phyloP scores from a whole-genome alignment of 2,113 vertebrate genomes.

The Stigmatopora nigra region DNA sequence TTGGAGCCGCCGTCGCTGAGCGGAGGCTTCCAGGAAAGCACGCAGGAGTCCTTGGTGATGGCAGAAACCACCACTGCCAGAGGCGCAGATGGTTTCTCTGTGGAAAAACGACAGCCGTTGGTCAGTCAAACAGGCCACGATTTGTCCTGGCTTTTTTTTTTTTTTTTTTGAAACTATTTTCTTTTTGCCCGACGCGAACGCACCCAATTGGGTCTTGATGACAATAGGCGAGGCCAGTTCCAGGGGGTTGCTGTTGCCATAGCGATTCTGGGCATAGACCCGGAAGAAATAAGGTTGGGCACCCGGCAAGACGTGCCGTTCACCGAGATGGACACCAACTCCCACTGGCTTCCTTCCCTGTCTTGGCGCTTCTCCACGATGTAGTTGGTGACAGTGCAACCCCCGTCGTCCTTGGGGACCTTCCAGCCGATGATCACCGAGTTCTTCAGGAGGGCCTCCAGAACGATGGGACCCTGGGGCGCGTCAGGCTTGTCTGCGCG shows the following conservation, averaged over 20 bases:
- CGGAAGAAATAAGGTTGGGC: slow-evolving; percentile 92
- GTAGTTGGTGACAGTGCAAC: slow-evolving; percentile 92
- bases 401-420: slow-evolving; percentile 84
- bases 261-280: slow-evolving; percentile 91
- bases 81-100: slow-evolving; percentile 87
- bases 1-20: slow-evolving; percentile 92
- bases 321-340: slow-evolving; percentile 91
- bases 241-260: slow-evolving; percentile 85
- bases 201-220: slow-evolving; percentile 93
- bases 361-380: slow-evolving; percentile 93
- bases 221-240: slow-evolving; percentile 82
- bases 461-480: slow-evolving; percentile 84
- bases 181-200: slow-evolving; percentile 31
- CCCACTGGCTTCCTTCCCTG: slow-evolving; percentile 86
- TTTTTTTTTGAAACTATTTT: no score
- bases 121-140: background rate
- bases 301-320: slow-evolving; percentile 90
- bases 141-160: background rate
- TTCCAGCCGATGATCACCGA: slow-evolving; percentile 97
- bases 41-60: slow-evolving; percentile 88
- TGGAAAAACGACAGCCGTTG: slow-evolving; percentile 36
- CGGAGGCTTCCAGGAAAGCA: slow-evolving; percentile 94
- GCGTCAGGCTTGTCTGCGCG: slow-evolving; percentile 88
- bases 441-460: slow-evolving; percentile 93
- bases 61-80: slow-evolving; percentile 78